Percentiles rank a stretch among this genome's conserved stretches.
phyloP scores from a whole-genome alignment of 2,888 invertebrate genomes.

The Julus scandinavius region DNA sequence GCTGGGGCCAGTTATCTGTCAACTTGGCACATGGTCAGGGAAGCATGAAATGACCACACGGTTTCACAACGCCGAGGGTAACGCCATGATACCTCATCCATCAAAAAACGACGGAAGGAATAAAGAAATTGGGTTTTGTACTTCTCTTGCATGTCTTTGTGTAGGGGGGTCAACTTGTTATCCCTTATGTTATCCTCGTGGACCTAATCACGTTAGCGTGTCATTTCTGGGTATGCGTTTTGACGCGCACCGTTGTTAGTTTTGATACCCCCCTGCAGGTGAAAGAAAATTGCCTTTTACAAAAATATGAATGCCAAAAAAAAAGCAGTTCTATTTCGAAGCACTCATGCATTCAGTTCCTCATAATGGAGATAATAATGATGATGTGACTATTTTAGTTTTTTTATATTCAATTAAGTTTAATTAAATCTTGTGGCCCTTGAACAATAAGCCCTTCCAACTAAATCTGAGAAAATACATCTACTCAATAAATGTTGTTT shows the following conservation, averaged over 20 bases:
- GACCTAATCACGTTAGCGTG: conserved; percentile 30
- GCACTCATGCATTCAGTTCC: conserved; percentile 15
- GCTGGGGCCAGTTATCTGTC: conserved; percentile 29
- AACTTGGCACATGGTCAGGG: conserved; percentile 37
- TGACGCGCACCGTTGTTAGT: conserved; percentile 27
- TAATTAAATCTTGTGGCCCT: not conserved
- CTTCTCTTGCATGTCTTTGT: not conserved
- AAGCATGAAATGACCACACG: conserved; percentile 53
- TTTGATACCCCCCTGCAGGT: conserved; percentile 25
- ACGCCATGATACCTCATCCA: conserved; percentile 47
- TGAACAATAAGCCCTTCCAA: no score
- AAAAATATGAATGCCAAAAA: conserved; percentile 8
- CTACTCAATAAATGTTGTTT: no score
- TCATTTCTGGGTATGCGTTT: conserved; percentile 9
- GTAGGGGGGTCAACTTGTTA: conserved; percentile 33
- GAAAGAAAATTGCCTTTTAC: conserved; percentile 6
- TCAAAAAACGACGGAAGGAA: conserved; percentile 47
- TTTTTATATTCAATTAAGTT: not conserved
- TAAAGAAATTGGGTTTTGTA: conserved; percentile 30
- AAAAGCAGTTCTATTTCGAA: not conserved
- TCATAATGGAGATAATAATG: not conserved
- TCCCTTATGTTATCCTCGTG: conserved; percentile 1
- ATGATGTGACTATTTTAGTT: not conserved
- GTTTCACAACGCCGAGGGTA: not conserved
- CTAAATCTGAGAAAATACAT: no score